A percentile compares a stretch with the other conserved stretches of the same genome.
These are phyloP conservation scores for Drosophila borealis DNA, from an alignment of 2,888 invertebrate genomes.

Conservation along the genomic window DNA sequence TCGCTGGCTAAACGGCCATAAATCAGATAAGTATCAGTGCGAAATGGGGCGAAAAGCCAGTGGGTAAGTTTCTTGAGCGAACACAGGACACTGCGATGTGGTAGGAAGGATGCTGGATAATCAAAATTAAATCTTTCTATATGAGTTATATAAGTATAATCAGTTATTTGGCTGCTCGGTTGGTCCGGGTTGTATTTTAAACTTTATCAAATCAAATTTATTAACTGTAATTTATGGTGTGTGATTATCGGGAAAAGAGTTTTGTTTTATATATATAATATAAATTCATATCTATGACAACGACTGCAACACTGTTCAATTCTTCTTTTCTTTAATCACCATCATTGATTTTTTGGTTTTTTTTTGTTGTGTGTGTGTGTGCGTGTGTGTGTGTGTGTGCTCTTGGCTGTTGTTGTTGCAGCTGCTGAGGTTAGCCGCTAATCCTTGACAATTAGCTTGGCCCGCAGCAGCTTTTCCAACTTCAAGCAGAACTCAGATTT, in stretches of 20 bases:
- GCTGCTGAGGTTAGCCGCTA: not conserved
- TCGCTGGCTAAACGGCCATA: conserved; percentile 38
- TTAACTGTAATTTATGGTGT: conserved; percentile 44
- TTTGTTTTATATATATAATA: conserved; percentile 20
- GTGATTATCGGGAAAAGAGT: conserved; percentile 1
- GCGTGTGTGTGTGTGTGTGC: not conserved
- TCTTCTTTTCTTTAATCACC: not conserved
- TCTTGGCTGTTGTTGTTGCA: not conserved
- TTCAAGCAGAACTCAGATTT: conserved; percentile 64
- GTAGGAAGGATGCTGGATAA: not conserved
- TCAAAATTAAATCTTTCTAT: not conserved
- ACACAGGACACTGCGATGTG: no score
- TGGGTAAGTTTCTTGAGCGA: no score
- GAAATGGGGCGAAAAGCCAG: conserved; percentile 2
- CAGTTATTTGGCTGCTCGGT: not conserved
- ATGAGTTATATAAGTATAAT: not conserved
- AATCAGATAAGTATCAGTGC: conserved; percentile 34
- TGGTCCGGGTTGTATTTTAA: not conserved
- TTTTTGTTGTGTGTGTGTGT: not conserved
- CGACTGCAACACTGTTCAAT: conserved; percentile 12
- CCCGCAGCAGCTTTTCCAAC: conserved; percentile 52
- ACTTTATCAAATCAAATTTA: conserved; percentile 20
- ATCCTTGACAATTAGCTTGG: conserved; percentile 46
- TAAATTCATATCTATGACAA: conserved; percentile 15
- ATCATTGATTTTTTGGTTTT: not conserved